Evolutionary conservation across 2,888 invertebrate genomes (phyloP), one percentile per base, ranked within the genome.

Genomic region (Cyclophora albipunctata): DNA sequence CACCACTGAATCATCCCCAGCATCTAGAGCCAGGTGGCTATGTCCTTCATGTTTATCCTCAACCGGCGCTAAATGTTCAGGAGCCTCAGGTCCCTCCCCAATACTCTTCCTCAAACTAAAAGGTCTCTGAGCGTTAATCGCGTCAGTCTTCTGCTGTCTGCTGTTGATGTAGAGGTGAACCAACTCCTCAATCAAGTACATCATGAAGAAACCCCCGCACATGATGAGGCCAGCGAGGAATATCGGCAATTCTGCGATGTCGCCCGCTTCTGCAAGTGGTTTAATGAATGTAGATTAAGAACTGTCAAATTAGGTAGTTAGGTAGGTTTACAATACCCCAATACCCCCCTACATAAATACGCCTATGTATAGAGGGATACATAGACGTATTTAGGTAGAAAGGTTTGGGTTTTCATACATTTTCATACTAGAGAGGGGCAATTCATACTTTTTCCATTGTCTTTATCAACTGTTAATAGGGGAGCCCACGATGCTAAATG

Each of bases 111-210:
- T 71, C 34, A 86, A 69, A 52, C 79, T 81, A 40, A 89, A 77
- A 2, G 84, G 79, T 47, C 82, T 66, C 0, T 83, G 72, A 42
- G 82, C 75, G 40, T 74, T 72, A 0, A 69, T 75, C 7, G 77
- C 74, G 6, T 71, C 71, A 7, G 73, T 67, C 49, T 76, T 80
- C 40, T 79, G 83, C 51, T 87, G 84, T 49, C 91, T 78, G 6
- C 81, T 86, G 65, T 91, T 90, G 45, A 95, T 86, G 69, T 93
- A 92, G 7, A 91, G 73, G 67, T 95, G 95, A 6, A 95, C 93
- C 37, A 93, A 62, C 73, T 96, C 95, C 64, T 96, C 96, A 20
- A 95, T 91, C 2, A 95, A 81, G 70, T 93, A 94, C 91, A 94
- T 94, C 62, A 92, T 83, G 75, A 93, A 94, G 78, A 94, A 94